Evolutionary conservation across 2,888 invertebrate genomes (phyloP).

Genomic region (Drosophila macrothrix): DNA sequence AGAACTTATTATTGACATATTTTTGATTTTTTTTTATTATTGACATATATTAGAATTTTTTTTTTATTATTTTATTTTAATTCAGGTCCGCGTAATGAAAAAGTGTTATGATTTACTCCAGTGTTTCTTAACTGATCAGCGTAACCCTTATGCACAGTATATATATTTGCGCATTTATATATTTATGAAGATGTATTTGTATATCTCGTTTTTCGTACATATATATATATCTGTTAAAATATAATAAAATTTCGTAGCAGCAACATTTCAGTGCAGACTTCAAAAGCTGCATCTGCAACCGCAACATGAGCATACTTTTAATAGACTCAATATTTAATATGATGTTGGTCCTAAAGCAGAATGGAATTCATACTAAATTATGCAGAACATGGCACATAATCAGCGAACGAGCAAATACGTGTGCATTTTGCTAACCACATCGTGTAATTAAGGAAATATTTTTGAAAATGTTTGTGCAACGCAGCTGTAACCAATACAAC

Average conservation of each 20-base stretch:
- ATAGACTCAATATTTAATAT: constrained; percentile 11
- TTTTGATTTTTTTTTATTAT: neutral
- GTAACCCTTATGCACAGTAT: neutral
- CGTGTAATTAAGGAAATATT: constrained; percentile 64
- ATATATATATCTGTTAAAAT: neutral
- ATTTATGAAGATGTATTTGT: neutral
- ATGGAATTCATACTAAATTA: constrained; percentile 42
- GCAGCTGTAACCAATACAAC: neutral
- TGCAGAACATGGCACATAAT: constrained; percentile 48
- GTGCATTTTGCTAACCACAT: constrained; percentile 46
- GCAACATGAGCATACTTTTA: constrained; percentile 7
- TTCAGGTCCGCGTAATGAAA: neutral
- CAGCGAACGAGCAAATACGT: constrained; percentile 44
- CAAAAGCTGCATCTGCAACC: neutral
- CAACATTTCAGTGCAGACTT: neutral
- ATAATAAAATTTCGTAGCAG: neutral
- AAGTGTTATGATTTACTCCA: neutral
- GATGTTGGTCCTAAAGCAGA: constrained; percentile 21
- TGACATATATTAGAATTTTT: neutral
- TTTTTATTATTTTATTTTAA: neutral
- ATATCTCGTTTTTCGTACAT: neutral
- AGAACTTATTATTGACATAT: neutral
- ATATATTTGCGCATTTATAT: neutral
- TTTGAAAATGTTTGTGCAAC: constrained; percentile 37
- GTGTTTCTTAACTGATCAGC: neutral